Conservation (phyloP, 2,797 vertebrate genomes). For the Acanthiza pusilla region DNA sequence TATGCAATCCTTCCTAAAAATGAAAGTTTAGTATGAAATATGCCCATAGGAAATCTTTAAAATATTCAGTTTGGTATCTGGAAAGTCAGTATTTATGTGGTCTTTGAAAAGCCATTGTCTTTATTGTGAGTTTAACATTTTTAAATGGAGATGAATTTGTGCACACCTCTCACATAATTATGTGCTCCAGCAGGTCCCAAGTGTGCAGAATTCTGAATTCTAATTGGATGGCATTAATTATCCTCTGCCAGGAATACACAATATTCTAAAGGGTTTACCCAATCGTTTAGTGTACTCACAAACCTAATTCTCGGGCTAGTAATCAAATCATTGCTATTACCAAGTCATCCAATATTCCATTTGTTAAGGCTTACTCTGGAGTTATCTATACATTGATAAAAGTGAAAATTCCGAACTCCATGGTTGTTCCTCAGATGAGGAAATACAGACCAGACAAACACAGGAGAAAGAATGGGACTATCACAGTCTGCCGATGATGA, state of each 20-base stretch:
- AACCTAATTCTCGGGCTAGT: neutral
- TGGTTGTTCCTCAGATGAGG: neutral
- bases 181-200: slow-evolving; percentile 37
- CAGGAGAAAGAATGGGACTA: neutral
- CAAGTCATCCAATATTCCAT: neutral
- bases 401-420: neutral
- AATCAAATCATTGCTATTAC: neutral
- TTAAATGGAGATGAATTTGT: slow-evolving; percentile 12
- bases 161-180: slow-evolving; percentile 18
- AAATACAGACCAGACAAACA: neutral
- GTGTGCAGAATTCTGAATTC: slow-evolving; percentile 3
- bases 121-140: slow-evolving; percentile 33
- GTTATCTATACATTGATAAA: neutral
- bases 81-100: neutral
- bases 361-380: neutral
- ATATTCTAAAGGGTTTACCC: neutral
- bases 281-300: neutral
- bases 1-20: neutral
- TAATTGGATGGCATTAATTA: slow-evolving; percentile 33
- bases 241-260: neutral
- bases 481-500: neutral
- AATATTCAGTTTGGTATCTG: slow-evolving; percentile 18
- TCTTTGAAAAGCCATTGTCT: slow-evolving; percentile 20
- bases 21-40: neutral
- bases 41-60: neutral